phyloP scores from a whole-genome alignment of 2,888 invertebrate species.

The Tuta absoluta region DNA sequence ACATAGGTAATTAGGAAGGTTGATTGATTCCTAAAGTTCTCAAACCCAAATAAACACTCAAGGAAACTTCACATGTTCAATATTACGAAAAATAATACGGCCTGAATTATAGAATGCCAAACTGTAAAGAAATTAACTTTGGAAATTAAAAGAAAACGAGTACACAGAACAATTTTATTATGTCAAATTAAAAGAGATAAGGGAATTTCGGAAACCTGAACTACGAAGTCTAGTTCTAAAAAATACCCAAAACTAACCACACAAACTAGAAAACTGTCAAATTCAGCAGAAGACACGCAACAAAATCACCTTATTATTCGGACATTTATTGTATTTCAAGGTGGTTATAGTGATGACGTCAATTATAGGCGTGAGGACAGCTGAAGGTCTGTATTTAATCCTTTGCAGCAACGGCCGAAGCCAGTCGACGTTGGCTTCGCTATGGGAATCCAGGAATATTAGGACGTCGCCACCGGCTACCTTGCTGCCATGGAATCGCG shows the following conservation, averaged over 20 bases:
- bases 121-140: too few species aligned
- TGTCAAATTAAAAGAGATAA: not conserved
- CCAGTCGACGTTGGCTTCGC: conserved; percentile 90
- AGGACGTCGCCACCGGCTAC: conserved; percentile 80
- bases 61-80: too few species aligned
- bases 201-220: too few species aligned
- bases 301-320: not conserved
- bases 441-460: conserved; percentile 94
- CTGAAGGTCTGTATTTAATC: conserved; percentile 84
- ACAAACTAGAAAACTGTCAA: not conserved
- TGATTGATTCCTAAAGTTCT: too few species aligned
- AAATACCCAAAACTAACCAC: not conserved
- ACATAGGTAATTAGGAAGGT: too few species aligned
- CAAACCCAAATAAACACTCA: too few species aligned
- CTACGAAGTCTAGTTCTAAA: too few species aligned
- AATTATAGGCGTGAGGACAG: conserved; percentile 95
- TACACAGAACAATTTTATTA: not conserved
- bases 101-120: too few species aligned
- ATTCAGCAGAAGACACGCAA: not conserved
- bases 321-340: conserved; percentile 59
- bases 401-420: conserved; percentile 93
- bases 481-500: conserved; percentile 89
- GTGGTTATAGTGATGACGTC: conserved; percentile 91
- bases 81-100: too few species aligned
- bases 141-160: too few species aligned